A percentile compares a stretch with the other conserved stretches of the same genome.
These are phyloP conservation scores for Salarias fasciatus DNA, from an alignment of 2,797 vertebrate genomes.

Conservation along the genomic window DNA sequence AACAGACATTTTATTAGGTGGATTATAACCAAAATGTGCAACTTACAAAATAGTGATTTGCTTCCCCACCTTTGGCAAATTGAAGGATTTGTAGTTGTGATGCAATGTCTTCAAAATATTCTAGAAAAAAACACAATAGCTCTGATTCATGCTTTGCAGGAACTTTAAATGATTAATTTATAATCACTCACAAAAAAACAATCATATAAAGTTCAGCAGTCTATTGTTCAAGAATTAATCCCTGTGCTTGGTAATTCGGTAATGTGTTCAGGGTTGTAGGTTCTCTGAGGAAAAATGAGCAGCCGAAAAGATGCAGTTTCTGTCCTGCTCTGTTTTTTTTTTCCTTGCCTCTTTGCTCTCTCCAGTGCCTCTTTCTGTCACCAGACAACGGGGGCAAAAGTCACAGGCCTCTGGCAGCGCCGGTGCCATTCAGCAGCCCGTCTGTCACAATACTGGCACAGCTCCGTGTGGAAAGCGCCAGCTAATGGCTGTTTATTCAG, in stretches of 20 bases:
- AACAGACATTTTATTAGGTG: no score
- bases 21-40: background rate
- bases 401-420: constrained; percentile 57
- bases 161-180: background rate
- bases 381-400: constrained; percentile 65
- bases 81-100: no score
- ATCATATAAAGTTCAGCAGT: background rate
- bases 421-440: constrained; percentile 54
- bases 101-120: background rate
- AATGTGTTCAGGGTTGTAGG: constrained; percentile 10
- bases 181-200: background rate
- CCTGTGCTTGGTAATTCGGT: constrained; percentile 3
- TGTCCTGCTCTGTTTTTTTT: constrained; percentile 13
- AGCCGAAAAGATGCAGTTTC: background rate
- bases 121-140: background rate
- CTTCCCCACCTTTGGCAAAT: background rate
- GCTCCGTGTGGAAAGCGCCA: constrained; percentile 47
- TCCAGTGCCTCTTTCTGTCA: constrained; percentile 15
- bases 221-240: constrained; percentile 23
- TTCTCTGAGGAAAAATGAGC: background rate
- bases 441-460: constrained; percentile 67
- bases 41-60: background rate
- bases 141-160: background rate
- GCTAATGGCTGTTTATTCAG: constrained; percentile 52
- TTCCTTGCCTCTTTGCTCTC: background rate